Percentiles rank a stretch among this genome's conserved stretches.
phyloP scores from a whole-genome alignment of 2,888 invertebrate genomes.

The Pristionchus fissidentatus region DNA sequence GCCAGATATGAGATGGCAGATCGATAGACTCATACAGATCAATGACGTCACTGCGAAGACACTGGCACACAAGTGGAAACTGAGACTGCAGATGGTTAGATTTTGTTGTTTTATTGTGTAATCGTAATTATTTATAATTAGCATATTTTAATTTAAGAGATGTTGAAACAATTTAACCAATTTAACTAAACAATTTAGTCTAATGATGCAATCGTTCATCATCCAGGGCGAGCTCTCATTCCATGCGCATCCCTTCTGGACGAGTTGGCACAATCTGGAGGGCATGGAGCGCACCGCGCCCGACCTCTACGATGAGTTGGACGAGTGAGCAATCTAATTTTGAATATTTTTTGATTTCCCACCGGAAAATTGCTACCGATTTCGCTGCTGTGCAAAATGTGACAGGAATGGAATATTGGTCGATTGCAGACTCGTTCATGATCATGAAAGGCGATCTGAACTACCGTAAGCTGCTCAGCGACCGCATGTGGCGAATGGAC shows the following conservation, averaged over 20 bases:
- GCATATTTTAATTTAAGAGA: not conserved
- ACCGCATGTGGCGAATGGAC: slow-evolving; percentile 86
- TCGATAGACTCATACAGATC: slow-evolving; percentile 76
- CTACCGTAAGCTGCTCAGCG: slow-evolving; percentile 92
- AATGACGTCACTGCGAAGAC: slow-evolving; percentile 32
- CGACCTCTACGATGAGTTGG: slow-evolving; percentile 50
- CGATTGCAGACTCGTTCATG: slow-evolving; percentile 13
- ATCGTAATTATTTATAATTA: not conserved
- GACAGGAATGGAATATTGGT: not conserved
- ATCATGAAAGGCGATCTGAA: slow-evolving; percentile 86
- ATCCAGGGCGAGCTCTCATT: slow-evolving; percentile 54
- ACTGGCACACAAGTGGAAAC: slow-evolving; percentile 29
- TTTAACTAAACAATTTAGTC: too few relatives aligned
- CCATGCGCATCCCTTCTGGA: slow-evolving; percentile 84
- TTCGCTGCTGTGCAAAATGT: not conserved
- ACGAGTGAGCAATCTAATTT: not conserved
- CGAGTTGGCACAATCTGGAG: slow-evolving; percentile 82
- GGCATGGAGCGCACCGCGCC: slow-evolving; percentile 58
- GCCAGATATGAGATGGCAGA: slow-evolving; percentile 84
- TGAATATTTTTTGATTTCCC: not conserved
- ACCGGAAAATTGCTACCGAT: not conserved
- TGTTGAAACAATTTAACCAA: too few relatives aligned
- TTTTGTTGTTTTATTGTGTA: too few relatives aligned
- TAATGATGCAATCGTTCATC: too few relatives aligned
- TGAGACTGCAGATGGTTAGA: slow-evolving; percentile 34